phyloP scores from a whole-genome alignment of 2,888 invertebrate genomes.

The Leucoma salicis region DNA sequence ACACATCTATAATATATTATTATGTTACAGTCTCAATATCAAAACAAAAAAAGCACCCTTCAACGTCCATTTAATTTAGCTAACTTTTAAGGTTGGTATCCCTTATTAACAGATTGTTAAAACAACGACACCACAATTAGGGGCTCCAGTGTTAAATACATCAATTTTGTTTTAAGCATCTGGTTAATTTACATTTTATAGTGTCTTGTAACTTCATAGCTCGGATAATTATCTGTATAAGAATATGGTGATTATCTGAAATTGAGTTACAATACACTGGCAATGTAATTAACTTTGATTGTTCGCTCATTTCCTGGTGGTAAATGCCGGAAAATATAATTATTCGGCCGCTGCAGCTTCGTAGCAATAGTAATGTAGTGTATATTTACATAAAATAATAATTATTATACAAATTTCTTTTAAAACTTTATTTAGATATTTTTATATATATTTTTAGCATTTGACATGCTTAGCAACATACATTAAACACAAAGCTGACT shows the following conservation, averaged over 20 bases:
- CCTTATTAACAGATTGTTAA: constrained; percentile 32
- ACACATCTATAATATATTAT: too few relatives aligned
- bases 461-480: too few relatives aligned
- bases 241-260: not conserved
- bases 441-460: too few relatives aligned
- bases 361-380: not conserved
- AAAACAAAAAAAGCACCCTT: not conserved
- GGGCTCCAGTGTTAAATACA: constrained; percentile 16
- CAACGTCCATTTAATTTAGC: constrained; percentile 1
- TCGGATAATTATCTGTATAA: constrained; percentile 9
- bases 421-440: not conserved
- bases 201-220: constrained; percentile 13
- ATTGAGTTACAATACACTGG: not conserved
- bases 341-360: not conserved
- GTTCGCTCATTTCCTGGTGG: not conserved
- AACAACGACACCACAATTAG: constrained; percentile 21
- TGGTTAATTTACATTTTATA: constrained; percentile 22
- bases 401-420: not conserved
- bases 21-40: too few relatives aligned
- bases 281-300: constrained; percentile 5
- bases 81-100: constrained; percentile 8
- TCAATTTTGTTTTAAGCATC: constrained; percentile 19
- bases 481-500: too few relatives aligned
- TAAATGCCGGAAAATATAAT: too few relatives aligned
- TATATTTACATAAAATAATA: not conserved